Percentiles rank a stretch among this genome's conserved stretches.
These are phyloP conservation scores for Anoplophora glabripennis DNA, from an alignment of 1,140 invertebrate species.

Conservation along the genomic window DNA sequence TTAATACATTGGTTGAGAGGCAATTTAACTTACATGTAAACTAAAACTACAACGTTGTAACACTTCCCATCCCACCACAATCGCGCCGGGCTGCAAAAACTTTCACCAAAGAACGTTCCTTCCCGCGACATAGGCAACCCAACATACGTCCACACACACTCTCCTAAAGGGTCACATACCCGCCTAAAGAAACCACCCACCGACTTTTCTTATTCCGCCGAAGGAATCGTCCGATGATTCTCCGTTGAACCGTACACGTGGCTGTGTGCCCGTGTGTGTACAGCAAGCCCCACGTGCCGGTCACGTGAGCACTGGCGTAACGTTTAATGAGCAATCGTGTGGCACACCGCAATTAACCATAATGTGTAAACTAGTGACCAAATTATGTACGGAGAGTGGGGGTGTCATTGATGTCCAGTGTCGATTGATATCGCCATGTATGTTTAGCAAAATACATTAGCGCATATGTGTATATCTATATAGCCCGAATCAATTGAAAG, in stretches of 20 bases:
- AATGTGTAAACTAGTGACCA: slow-evolving; percentile 50
- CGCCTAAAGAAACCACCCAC: no score
- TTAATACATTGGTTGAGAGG: no score
- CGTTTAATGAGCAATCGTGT: slow-evolving; percentile 48
- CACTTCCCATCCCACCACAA: no score
- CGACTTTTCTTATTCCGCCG: no score
- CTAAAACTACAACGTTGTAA: no score
- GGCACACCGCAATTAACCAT: slow-evolving; percentile 49
- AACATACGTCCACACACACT: no score
- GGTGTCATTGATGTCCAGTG: slow-evolving; percentile 41
- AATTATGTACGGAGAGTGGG: slow-evolving; percentile 46
- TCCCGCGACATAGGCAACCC: no score
- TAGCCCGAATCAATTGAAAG: neutral
- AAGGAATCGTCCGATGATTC: no score
- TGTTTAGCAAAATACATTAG: slow-evolving; percentile 34
- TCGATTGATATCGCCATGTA: slow-evolving; percentile 46
- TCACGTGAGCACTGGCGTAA: slow-evolving; percentile 44
- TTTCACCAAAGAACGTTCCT: no score
- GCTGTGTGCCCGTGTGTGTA: slow-evolving; percentile 9
- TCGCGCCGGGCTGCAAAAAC: no score
- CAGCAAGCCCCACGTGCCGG: slow-evolving; percentile 37
- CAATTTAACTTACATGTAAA: no score
- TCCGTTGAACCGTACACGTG: slow-evolving; percentile 11
- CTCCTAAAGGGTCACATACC: no score
- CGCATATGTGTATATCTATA: slow-evolving; percentile 4